A percentile compares a stretch with the other conserved stretches of the same genome.
These are phyloP conservation scores for Petrolisthes cinctipes DNA, from an alignment of 2,888 invertebrate species.

Conservation along the genomic window DNA sequence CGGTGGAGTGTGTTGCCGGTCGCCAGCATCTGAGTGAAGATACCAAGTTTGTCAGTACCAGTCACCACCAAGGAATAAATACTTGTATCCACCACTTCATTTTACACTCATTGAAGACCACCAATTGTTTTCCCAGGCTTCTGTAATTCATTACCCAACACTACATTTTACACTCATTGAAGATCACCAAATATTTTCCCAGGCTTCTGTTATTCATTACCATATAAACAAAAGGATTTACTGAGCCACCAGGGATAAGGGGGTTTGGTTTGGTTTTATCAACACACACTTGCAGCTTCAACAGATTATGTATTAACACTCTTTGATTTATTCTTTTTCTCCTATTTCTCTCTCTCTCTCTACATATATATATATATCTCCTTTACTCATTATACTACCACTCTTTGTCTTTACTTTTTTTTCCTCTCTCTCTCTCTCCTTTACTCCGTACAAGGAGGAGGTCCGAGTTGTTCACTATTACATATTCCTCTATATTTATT, in stretches of 20 bases:
- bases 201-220: too few species aligned
- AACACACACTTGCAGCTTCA: conserved; percentile 41
- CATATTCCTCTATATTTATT: neutral
- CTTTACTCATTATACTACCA: conserved; percentile 34
- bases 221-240: too few species aligned
- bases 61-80: conserved; percentile 3
- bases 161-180: too few species aligned
- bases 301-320: neutral
- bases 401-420: conserved; percentile 15
- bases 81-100: too few species aligned
- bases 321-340: too few species aligned
- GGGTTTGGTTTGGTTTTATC: neutral
- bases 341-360: too few species aligned
- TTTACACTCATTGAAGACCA: too few species aligned
- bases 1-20: conserved; percentile 58
- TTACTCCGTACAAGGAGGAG: conserved; percentile 44
- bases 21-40: conserved; percentile 66
- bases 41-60: conserved; percentile 65
- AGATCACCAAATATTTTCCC: too few species aligned
- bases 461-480: conserved; percentile 41
- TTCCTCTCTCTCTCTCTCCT: conserved; percentile 30
- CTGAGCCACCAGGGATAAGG: conserved; percentile 15
- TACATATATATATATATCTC: too few species aligned
- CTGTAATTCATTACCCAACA: too few species aligned
- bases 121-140: too few species aligned